Evolutionary conservation across 2,797 vertebrate genomes (phyloP).

Genomic region (Cyclura pinguis): DNA sequence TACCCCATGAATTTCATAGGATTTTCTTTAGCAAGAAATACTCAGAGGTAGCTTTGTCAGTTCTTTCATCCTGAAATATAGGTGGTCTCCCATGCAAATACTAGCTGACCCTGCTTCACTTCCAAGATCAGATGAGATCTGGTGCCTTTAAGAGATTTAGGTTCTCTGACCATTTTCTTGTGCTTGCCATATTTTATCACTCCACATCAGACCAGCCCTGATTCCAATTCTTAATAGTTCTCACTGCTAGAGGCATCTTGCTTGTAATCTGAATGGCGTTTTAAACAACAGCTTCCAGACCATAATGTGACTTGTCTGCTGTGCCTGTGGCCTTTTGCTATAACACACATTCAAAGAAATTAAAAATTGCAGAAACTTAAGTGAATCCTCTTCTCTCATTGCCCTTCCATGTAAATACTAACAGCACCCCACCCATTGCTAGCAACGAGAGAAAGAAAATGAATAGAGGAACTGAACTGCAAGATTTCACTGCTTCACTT

Average conservation of each 20-base stretch:
- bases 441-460: background rate
- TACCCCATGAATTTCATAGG: no score
- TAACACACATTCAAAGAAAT: background rate
- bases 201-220: background rate
- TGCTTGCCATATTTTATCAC: no score
- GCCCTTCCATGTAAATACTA: background rate
- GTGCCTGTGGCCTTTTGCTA: slow-evolving; percentile 9
- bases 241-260: background rate
- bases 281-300: slow-evolving; percentile 1
- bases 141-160: no score
- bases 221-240: background rate
- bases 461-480: background rate
- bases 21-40: no score
- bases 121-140: no score
- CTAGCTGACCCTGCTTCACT: no score
- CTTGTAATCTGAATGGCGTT: background rate
- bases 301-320: background rate
- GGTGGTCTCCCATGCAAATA: no score
- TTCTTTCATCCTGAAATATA: no score
- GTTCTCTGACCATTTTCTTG: background rate
- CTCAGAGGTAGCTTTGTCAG: no score
- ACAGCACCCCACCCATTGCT: background rate
- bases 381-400: background rate
- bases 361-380: slow-evolving; percentile 4
- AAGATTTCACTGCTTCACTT: background rate